Evolutionary conservation across 2,888 invertebrate species (phyloP).

Genomic region (Actias luna): DNA sequence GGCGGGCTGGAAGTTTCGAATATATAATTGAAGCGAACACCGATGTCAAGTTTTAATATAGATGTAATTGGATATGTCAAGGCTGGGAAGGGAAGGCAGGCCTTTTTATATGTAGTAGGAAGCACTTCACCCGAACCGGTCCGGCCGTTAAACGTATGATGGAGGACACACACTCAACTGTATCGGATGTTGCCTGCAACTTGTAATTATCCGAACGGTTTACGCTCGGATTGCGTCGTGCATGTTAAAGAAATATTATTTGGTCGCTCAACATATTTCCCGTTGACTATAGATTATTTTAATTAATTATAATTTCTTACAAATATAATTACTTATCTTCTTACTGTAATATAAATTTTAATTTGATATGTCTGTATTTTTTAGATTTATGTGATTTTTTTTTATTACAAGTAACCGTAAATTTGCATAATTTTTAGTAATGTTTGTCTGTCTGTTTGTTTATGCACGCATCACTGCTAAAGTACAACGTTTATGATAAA

Average conservation of each 20-base stretch:
- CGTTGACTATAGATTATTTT: background rate
- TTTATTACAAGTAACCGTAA: no score
- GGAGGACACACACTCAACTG: background rate
- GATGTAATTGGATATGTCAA: constrained; percentile 11
- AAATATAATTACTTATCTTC: no score
- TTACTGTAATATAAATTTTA: no score
- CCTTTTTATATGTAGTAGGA: background rate
- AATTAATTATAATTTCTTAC: no score
- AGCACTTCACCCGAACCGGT: constrained; percentile 4
- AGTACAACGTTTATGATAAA: no score
- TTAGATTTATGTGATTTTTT: no score
- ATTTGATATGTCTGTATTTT: no score
- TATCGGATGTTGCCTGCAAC: constrained; percentile 3
- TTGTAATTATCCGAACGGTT: constrained; percentile 6
- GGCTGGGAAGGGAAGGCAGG: constrained; percentile 3
- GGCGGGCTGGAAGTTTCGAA: background rate
- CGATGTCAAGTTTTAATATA: background rate
- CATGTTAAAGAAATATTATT: background rate
- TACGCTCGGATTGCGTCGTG: background rate
- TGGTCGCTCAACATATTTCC: background rate
- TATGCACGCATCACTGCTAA: no score
- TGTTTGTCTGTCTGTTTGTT: no score
- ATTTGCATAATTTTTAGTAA: no score
- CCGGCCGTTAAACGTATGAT: background rate
- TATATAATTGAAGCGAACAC: background rate